phyloP scores from a whole-genome alignment of 2,888 invertebrate genomes.

The Ennomos quercinarius region DNA sequence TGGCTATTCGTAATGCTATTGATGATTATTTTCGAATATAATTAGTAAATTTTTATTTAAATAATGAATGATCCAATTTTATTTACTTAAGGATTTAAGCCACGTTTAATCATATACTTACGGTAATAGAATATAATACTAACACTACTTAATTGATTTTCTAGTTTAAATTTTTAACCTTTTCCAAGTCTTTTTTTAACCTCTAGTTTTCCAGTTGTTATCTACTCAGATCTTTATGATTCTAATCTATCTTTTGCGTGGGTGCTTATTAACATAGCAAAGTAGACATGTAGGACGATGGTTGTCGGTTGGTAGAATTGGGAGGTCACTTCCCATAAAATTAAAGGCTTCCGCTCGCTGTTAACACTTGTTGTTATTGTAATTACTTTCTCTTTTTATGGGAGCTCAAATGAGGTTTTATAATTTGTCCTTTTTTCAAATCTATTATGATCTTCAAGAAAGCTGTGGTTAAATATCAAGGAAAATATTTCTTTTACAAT shows the following conservation, averaged over 20 bases:
- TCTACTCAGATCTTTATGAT: constrained; percentile 14
- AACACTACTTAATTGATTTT: no score
- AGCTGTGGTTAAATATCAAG: no score
- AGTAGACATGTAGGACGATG: constrained; percentile 12
- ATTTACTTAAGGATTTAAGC: no score
- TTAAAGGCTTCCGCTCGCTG: constrained; percentile 31
- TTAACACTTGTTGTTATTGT: constrained; percentile 17
- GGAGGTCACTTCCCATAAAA: constrained; percentile 36
- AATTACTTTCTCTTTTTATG: constrained; percentile 32
- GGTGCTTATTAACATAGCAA: constrained; percentile 20
- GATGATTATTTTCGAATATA: no score
- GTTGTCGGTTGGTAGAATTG: constrained; percentile 22
- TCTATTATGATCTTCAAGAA: no score
- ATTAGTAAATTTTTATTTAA: no score
- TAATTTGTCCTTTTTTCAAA: background rate
- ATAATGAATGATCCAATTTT: no score
- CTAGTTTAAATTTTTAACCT: background rate
- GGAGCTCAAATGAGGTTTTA: constrained; percentile 3
- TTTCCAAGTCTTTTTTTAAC: no score
- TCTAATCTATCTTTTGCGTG: constrained; percentile 12
- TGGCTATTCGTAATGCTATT: no score
- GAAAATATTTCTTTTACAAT: no score
- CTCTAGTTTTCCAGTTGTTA: constrained; percentile 11
- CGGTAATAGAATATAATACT: no score
- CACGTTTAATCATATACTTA: no score